Conservation (phyloP, 2,113 vertebrate genomes). For the Epinephelus cyanopodus region DNA sequence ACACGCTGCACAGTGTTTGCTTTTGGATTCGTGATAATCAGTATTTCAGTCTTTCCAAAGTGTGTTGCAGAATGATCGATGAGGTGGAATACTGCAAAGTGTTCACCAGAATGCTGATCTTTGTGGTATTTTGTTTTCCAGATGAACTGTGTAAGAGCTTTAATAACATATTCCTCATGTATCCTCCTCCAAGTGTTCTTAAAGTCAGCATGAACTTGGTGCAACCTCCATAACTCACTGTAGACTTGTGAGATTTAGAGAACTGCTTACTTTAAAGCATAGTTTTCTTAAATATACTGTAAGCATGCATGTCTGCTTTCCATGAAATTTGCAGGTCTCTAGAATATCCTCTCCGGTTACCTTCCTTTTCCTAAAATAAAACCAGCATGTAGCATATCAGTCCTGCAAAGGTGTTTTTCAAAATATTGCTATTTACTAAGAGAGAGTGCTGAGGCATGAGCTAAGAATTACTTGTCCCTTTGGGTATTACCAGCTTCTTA, state of each 20-base stretch:
- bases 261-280: not conserved
- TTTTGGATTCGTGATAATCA: constrained; percentile 33
- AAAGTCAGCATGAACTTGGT: constrained; percentile 7
- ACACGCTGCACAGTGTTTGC: not conserved
- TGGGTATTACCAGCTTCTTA: constrained; percentile 37
- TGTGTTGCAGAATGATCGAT: constrained; percentile 48
- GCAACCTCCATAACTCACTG: not conserved
- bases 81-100: constrained; percentile 6
- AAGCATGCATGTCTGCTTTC: not conserved
- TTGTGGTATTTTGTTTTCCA: not conserved
- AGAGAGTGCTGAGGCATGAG: not conserved
- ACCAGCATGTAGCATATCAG: constrained; percentile 10
- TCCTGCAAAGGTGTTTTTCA: constrained; percentile 24
- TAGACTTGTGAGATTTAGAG: not conserved
- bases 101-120: constrained; percentile 34
- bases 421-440: constrained; percentile 28
- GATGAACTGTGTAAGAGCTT: not conserved
- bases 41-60: constrained; percentile 12
- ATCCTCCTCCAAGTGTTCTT: not conserved
- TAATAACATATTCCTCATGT: not conserved
- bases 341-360: constrained; percentile 28
- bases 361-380: not conserved
- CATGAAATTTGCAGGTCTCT: constrained; percentile 18
- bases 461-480: constrained; percentile 34
- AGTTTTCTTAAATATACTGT: not conserved